Evolutionary conservation across 2,888 invertebrate species (phyloP), one percentile per base, ranked within the genome.

Genomic region (Andrena minutula): DNA sequence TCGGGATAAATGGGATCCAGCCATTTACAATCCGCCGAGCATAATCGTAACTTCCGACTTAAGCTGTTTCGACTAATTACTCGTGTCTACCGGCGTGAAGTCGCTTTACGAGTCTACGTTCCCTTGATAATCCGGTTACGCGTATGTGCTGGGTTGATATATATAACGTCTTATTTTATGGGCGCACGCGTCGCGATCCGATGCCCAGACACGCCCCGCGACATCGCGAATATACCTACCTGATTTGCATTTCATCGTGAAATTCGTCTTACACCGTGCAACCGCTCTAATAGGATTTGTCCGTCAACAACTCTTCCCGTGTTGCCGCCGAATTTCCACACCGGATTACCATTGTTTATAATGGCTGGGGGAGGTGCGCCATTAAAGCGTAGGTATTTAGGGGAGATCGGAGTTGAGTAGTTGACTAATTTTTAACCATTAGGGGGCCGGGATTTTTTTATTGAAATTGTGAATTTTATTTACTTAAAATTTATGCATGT

Each of bases 151-250:
- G 20, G 16, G 30, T 28, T 16, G 68, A 63, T 58, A n/a, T 60
- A 63, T 58, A n/a, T 60, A 79, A 84, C 47, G 74, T 84, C 84
- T 84, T 82, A 83, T 71, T 79, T 84, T 79, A 84, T 51, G 79
- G 68, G 74, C 63, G 23, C 63, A 61, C 58, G 61, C 61, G 49
- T 32, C 61, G 30, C 58, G 51, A 74, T 75, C 60, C 75, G 73
- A 65, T 64, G 75, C 30, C 2, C n/a, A 10, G 61, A 73, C 65
- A 49, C 68, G 35, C 69, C 53, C 8, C 53, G 58, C 47, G 58
- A 73, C 75, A 61, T 30, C 68, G 53, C 35, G 72, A 60, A 58
- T 69, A 53, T 30, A 26, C 16, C 26, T 30, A 26, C 16, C 26
- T 32, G 56, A 71, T 71, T 65, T 73, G 73, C 65, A 69, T 77